These are phyloP conservation scores for Lanius collurio DNA, from an alignment of 2,113 vertebrate species.

Conservation along the genomic window DNA sequence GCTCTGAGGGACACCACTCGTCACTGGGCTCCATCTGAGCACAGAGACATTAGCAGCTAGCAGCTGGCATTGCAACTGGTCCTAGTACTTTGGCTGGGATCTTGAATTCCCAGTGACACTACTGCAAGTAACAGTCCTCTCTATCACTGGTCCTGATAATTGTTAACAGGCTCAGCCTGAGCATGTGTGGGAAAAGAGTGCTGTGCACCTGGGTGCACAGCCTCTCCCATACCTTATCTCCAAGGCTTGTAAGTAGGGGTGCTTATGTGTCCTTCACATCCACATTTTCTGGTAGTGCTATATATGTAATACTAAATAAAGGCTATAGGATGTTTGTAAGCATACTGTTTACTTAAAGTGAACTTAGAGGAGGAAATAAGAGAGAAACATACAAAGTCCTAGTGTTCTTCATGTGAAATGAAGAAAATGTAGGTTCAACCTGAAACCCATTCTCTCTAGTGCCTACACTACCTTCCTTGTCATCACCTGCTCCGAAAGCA, in stretches of 20 bases:
- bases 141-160: background rate
- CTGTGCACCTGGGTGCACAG: background rate
- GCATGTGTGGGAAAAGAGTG: background rate
- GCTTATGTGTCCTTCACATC: rapidly evolving
- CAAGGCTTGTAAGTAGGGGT: background rate
- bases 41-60: background rate
- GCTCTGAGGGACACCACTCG: background rate
- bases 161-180: background rate
- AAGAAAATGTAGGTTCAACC: background rate
- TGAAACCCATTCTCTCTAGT: background rate
- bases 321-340: background rate
- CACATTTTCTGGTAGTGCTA: background rate
- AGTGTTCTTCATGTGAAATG: background rate
- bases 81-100: background rate
- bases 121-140: background rate
- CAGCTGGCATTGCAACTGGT: background rate
- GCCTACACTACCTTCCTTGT: background rate
- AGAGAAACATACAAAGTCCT: background rate
- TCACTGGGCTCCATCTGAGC: background rate
- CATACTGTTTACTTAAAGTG: background rate
- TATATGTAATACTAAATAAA: background rate
- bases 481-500: background rate
- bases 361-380: background rate
- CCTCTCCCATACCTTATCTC: background rate
- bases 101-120: background rate